Base-by-base conservation (phyloP, 92 coral and sea anemone genomes). In the Phymanthus crucifer region DNA sequence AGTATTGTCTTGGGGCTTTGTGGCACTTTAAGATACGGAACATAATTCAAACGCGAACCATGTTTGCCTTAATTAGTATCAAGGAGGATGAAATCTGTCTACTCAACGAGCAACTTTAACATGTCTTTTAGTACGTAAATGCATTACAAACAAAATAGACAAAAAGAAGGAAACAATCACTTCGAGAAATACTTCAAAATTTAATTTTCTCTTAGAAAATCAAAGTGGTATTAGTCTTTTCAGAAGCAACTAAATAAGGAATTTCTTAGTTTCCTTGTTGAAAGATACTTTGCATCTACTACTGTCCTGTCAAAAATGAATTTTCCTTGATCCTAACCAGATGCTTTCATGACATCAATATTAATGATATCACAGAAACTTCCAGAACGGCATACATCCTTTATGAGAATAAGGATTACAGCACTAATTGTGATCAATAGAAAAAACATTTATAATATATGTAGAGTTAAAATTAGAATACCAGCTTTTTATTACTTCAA, bases 271-370 rank as follows among this genome's bases (percentile, higher is more conserved):
- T 37, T 77, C 58, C 6, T 12, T 65, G 73, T 64, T 77, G 72
- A 77, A 65, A 77, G 81, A 77, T 77, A 38, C 35, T 77, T 37
- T 64, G 32, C 81, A 77, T 35, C 58, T 5, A 27, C 3, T 31
- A 18, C 38, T 61, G 72, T 77, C 81, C 23, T n/a, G n/a, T n/a
- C n/a, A 12, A 36, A 38, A 34, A 24, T 69, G 17, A 58, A 61
- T 33, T 74, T 21, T 12, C 17, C 23, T 31, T 74, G 78, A 46
- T 50, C 66, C 11, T 64, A 24, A 24, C 81, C 46, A 35, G 70
- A 64, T 61, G 58, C 47, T 1, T 6, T 54, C 23, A 23, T 11
- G 40, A 18, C 26, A n/a, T 36, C 17, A 64, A 19, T 40, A 32
- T 35, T 35, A 24, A 76, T 76, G 71, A 54, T 24, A 24, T 54